Conservation (phyloP, 1,140 invertebrate species). For the Episyrphus balteatus region DNA sequence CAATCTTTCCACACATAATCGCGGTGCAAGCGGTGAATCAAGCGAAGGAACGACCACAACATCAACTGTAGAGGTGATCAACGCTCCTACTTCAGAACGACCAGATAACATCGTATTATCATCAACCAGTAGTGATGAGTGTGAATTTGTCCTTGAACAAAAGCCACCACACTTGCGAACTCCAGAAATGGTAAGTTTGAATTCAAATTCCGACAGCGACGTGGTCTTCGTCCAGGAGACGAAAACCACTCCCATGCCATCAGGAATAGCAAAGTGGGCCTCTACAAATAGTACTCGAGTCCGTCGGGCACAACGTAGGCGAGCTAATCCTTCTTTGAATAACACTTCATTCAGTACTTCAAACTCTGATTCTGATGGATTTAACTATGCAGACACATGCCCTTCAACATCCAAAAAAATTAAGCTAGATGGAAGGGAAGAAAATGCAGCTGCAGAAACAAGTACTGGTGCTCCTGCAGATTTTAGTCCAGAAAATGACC, state of each 20-base stretch:
- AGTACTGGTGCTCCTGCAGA: too few relatives aligned
- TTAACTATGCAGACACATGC: too few relatives aligned
- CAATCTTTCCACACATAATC: conserved; percentile 11
- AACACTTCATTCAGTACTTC: too few relatives aligned
- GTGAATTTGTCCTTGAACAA: conserved; percentile 33
- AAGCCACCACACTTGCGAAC: conserved; percentile 46
- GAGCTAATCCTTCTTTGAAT: too few relatives aligned
- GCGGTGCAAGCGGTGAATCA: not conserved
- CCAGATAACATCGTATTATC: conserved; percentile 8
- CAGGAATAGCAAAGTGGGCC: too few relatives aligned
- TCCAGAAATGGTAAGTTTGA: conserved; percentile 44
- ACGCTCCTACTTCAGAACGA: not conserved
- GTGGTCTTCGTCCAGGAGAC: conserved; percentile 40
- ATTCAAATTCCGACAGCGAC: conserved; percentile 45
- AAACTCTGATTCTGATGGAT: too few relatives aligned
- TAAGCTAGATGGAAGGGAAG: too few relatives aligned
- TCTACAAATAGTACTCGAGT: too few relatives aligned
- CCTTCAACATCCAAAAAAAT: too few relatives aligned
- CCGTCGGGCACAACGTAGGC: too few relatives aligned
- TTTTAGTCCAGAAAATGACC: too few relatives aligned
- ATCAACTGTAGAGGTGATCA: not conserved
- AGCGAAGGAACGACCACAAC: conserved; percentile 1
- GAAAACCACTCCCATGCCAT: not conserved
- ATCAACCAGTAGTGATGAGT: conserved; percentile 22
- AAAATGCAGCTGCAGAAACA: too few relatives aligned